These are phyloP conservation scores for Lophius piscatorius DNA, from an alignment of 2,113 vertebrate genomes.

Conservation along the genomic window DNA sequence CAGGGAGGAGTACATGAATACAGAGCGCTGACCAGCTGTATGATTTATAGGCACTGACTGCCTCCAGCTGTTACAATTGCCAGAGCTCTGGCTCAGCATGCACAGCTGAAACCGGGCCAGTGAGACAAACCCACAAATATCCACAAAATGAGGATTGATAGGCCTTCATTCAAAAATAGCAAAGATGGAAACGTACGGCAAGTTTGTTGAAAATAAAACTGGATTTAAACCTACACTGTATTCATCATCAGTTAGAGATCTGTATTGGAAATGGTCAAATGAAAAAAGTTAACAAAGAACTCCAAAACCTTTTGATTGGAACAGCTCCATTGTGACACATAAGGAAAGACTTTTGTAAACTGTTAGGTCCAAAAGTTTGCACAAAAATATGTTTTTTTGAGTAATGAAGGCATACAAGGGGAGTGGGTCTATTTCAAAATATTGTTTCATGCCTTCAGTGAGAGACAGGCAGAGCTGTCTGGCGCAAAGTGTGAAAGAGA, in stretches of 20 bases:
- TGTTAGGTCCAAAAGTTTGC: conserved; percentile 63
- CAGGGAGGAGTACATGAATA: conserved; percentile 58
- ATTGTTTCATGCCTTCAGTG: conserved; percentile 76
- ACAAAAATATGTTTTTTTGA: conserved; percentile 71
- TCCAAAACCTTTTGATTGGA: too few species aligned
- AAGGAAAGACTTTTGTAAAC: conserved; percentile 52
- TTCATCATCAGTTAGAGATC: neutral
- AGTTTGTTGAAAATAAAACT: neutral
- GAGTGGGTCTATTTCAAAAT: conserved; percentile 76
- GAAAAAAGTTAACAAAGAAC: too few species aligned
- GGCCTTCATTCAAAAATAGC: conserved; percentile 12
- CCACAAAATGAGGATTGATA: conserved; percentile 48
- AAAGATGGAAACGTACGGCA: neutral
- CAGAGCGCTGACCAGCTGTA: conserved; percentile 62
- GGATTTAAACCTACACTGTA: neutral
- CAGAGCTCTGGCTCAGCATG: conserved; percentile 74
- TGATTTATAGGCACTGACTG: conserved; percentile 81
- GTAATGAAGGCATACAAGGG: conserved; percentile 67
- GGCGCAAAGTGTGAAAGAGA: conserved; percentile 72
- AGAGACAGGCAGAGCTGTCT: conserved; percentile 68
- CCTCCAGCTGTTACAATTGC: conserved; percentile 78
- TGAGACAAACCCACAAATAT: conserved; percentile 58
- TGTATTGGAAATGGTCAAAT: too few species aligned
- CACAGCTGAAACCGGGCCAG: conserved; percentile 67
- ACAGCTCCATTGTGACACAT: conserved; percentile 29